These are phyloP conservation scores for Himalopsyche anomala DNA, from an alignment of 2,888 invertebrate species.

Conservation along the genomic window DNA sequence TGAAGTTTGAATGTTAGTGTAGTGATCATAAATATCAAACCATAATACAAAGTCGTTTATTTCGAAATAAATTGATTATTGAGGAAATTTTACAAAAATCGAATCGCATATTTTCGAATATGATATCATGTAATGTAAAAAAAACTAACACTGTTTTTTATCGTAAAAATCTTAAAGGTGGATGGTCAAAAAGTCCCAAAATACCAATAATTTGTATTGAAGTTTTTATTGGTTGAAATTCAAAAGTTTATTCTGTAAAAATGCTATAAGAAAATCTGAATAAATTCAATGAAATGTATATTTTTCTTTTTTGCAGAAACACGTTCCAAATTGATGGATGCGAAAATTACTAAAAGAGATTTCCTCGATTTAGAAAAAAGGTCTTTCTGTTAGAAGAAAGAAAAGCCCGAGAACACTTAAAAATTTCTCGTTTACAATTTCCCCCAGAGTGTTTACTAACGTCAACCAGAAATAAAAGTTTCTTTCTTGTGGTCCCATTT, in stretches of 20 bases:
- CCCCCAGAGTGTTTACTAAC: constrained; percentile 23
- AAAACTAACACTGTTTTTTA: too few species aligned
- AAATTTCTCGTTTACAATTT: constrained; percentile 34
- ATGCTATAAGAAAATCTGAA: neutral
- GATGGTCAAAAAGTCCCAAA: too few species aligned
- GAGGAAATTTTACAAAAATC: too few species aligned
- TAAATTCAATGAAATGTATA: neutral
- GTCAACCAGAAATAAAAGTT: constrained; percentile 30
- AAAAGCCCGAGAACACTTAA: constrained; percentile 15
- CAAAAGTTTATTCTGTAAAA: neutral
- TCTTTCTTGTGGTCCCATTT: neutral
- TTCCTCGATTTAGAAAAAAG: constrained; percentile 26
- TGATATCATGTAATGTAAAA: too few species aligned
- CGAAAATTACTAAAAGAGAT: constrained; percentile 22
- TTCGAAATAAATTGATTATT: too few species aligned
- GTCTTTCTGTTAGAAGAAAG: neutral
- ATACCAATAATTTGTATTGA: too few species aligned
- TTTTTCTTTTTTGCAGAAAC: neutral
- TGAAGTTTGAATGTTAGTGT: too few species aligned
- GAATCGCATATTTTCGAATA: too few species aligned
- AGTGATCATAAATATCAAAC: too few species aligned
- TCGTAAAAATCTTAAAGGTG: too few species aligned
- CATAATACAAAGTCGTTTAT: too few species aligned
- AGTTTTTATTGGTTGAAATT: neutral
- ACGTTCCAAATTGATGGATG: constrained; percentile 34